These are phyloP conservation scores for Macroteleia sp. DNA, from an alignment of 2,888 invertebrate genomes.

Conservation along the genomic window DNA sequence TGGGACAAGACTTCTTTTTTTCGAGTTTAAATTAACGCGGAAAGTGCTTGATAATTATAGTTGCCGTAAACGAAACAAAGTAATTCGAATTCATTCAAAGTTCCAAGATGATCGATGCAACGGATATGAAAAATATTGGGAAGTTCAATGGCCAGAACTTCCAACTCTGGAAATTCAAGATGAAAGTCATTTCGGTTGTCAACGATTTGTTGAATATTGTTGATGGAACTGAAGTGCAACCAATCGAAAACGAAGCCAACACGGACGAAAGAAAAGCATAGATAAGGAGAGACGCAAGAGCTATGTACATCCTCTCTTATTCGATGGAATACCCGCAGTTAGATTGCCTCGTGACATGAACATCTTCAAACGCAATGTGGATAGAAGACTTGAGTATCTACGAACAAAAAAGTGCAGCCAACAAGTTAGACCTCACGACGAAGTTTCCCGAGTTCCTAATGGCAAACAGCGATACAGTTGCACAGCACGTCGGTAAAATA, in stretches of 20 bases:
- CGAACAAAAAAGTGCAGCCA: constrained; percentile 68
- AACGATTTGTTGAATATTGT: constrained; percentile 50
- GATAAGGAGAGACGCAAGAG: constrained; percentile 39
- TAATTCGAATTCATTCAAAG: no score
- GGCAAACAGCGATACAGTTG: constrained; percentile 32
- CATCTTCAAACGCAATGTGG: constrained; percentile 10
- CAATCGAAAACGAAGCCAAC: no score
- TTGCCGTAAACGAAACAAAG: neutral
- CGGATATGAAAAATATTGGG: neutral
- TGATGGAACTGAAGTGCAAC: no score
- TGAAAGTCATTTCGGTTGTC: constrained; percentile 38
- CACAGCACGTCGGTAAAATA: constrained; percentile 38
- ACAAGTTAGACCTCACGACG: constrained; percentile 49
- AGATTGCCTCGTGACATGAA: constrained; percentile 17
- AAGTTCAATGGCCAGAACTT: constrained; percentile 57
- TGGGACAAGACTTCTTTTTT: neutral
- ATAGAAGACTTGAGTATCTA: constrained; percentile 44
- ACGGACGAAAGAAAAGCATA: no score
- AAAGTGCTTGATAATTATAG: neutral
- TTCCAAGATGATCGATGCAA: constrained; percentile 18
- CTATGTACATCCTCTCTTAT: constrained; percentile 14
- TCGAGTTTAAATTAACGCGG: neutral
- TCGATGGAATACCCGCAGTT: constrained; percentile 25
- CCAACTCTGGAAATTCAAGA: constrained; percentile 58
- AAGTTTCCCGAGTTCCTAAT: constrained; percentile 45